phyloP scores from a whole-genome alignment of 2,113 vertebrate genomes.

The Paramormyrops kingsleyae region DNA sequence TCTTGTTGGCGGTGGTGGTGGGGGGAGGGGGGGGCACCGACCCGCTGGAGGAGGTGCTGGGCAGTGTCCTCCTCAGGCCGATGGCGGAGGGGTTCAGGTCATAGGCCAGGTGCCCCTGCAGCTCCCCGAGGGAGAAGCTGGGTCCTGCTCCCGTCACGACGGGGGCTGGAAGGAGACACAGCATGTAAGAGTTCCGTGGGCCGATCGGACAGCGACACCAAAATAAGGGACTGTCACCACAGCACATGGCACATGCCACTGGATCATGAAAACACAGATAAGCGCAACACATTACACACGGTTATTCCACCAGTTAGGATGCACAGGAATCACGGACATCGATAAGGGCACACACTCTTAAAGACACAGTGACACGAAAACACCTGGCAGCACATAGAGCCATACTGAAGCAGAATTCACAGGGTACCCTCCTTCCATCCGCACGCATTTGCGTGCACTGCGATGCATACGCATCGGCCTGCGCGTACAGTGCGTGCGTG shows the following conservation, averaged over 20 bases:
- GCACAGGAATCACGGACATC: not conserved
- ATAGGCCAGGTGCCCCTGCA: constrained; percentile 93
- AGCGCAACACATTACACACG: not conserved
- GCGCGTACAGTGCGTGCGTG: not conserved
- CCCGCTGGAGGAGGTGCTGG: constrained; percentile 94
- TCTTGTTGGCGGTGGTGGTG: not conserved
- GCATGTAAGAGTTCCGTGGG: not conserved
- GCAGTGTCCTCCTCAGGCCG: constrained; percentile 81
- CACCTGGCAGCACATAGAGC: not conserved
- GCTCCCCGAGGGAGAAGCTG: constrained; percentile 92
- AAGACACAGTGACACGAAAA: not conserved
- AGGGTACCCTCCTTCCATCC: not conserved
- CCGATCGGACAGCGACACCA: not conserved
- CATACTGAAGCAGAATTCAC: not conserved
- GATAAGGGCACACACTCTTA: not conserved
- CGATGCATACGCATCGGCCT: not conserved
- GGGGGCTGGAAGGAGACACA: constrained; percentile 60
- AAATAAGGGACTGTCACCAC: not conserved
- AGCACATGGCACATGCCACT: constrained; percentile 6
- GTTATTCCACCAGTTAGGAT: not conserved
- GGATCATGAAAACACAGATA: not conserved
- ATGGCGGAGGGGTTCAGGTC: constrained; percentile 89
- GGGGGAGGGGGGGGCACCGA: constrained; percentile 41
- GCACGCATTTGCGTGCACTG: not conserved
- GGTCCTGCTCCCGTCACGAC: constrained; percentile 88